phyloP scores from a whole-genome alignment of 2,888 invertebrate genomes.

The Polydrusus pterygomalis region DNA sequence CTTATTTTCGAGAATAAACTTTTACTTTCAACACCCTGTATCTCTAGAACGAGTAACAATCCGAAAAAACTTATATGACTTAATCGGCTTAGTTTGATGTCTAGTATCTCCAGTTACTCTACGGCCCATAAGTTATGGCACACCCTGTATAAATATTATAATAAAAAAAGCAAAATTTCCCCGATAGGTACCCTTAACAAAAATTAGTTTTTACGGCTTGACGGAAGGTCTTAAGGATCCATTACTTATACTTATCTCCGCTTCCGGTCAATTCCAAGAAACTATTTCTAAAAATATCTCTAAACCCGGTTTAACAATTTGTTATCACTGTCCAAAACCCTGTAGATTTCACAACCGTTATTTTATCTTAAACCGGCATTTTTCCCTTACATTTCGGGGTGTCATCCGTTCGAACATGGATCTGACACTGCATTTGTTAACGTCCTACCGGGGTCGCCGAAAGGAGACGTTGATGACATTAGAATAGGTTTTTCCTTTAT shows the following conservation, averaged over 20 bases:
- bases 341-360: conserved; percentile 38
- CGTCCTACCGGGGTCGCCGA: conserved; percentile 26
- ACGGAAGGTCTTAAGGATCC: not conserved
- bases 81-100: too few species aligned
- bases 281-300: conserved; percentile 41
- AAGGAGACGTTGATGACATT: conserved; percentile 22
- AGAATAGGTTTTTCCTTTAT: conserved; percentile 26
- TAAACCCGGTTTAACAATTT: conserved; percentile 46
- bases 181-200: too few species aligned
- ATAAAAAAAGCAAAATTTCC: too few species aligned
- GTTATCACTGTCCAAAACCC: conserved; percentile 40
- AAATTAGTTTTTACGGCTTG: too few species aligned
- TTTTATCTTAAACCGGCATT: conserved; percentile 42
- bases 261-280: conserved; percentile 36
- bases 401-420: conserved; percentile 37
- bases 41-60: too few species aligned
- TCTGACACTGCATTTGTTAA: conserved; percentile 43
- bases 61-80: too few species aligned
- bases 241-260: conserved; percentile 36
- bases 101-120: too few species aligned
- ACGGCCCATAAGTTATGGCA: too few species aligned
- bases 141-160: too few species aligned
- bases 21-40: too few species aligned
- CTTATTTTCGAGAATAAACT: too few species aligned
- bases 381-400: conserved; percentile 24